Conservation (phyloP, 2,113 vertebrate genomes). For the Heteronetta atricapilla region DNA sequence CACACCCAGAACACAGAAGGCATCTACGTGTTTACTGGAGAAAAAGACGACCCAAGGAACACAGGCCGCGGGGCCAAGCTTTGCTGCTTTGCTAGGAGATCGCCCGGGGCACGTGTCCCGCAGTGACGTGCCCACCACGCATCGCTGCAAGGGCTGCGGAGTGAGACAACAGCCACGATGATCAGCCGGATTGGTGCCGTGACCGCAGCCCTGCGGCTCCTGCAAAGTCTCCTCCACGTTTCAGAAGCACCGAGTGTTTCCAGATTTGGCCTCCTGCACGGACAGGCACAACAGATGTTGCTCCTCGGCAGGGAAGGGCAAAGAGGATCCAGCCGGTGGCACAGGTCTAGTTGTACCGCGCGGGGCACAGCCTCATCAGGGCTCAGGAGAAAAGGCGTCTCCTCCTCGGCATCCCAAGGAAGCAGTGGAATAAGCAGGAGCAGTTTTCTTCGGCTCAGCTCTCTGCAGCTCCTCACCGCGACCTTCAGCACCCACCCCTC, state of each 20-base stretch:
- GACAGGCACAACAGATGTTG: neutral
- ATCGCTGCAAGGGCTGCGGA: accelerated
- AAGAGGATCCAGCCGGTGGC: neutral
- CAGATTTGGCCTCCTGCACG: neutral
- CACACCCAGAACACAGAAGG: neutral
- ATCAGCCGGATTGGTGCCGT: neutral
- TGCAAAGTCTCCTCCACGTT: neutral
- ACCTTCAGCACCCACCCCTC: neutral
- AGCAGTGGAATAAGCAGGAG: neutral
- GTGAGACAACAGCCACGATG: neutral
- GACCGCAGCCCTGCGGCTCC: neutral
- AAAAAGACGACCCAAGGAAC: neutral
- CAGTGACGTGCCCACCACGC: neutral
- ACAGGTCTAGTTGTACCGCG: no score
- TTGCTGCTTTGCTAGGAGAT: neutral
- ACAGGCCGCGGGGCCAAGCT: neutral
- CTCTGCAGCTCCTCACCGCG: neutral
- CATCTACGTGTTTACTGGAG: neutral
- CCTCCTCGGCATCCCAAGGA: neutral
- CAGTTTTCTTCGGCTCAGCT: neutral
- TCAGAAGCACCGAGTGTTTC: neutral
- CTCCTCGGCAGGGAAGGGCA: neutral
- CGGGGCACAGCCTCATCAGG: neutral
- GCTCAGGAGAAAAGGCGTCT: neutral
- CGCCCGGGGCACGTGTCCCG: neutral